Evolutionary conservation across 2,888 invertebrate genomes (phyloP).

Genomic region (Dolichopus griseipennis): DNA sequence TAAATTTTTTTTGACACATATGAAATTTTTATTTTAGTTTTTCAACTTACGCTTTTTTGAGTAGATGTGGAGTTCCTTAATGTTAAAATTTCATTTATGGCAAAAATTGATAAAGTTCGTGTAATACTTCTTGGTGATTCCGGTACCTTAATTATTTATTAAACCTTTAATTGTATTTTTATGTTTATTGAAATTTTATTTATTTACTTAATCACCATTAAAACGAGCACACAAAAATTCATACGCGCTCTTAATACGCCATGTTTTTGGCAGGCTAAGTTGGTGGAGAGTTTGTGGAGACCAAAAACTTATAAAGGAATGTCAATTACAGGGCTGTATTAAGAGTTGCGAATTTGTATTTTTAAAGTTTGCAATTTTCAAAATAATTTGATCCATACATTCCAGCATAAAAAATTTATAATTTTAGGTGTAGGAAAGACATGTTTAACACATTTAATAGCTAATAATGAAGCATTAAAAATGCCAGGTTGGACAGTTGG

Average conservation of each 20-base stretch:
- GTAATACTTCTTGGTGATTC: constrained; percentile 88
- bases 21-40: not conserved
- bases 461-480: constrained; percentile 73
- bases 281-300: not conserved
- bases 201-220: not conserved
- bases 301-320: not conserved
- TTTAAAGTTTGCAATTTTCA: too few relatives aligned
- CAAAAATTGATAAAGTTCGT: constrained; percentile 80
- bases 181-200: not conserved
- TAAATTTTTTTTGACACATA: not conserved
- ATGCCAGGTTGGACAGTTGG: constrained; percentile 95
- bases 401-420: constrained; percentile 13
- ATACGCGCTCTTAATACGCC: constrained; percentile 20
- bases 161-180: constrained; percentile 14
- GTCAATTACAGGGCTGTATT: not conserved
- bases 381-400: too few relatives aligned
- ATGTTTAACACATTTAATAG: constrained; percentile 83
- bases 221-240: not conserved
- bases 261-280: constrained; percentile 17
- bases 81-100: constrained; percentile 46
- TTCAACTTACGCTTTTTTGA: constrained; percentile 6
- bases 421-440: constrained; percentile 90
- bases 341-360: not conserved
- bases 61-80: not conserved
- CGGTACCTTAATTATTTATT: constrained; percentile 47